A percentile compares a stretch with the other conserved stretches of the same genome.
Evolutionary conservation across 1,140 invertebrate genomes (phyloP).

Genomic region (Lerema accius): DNA sequence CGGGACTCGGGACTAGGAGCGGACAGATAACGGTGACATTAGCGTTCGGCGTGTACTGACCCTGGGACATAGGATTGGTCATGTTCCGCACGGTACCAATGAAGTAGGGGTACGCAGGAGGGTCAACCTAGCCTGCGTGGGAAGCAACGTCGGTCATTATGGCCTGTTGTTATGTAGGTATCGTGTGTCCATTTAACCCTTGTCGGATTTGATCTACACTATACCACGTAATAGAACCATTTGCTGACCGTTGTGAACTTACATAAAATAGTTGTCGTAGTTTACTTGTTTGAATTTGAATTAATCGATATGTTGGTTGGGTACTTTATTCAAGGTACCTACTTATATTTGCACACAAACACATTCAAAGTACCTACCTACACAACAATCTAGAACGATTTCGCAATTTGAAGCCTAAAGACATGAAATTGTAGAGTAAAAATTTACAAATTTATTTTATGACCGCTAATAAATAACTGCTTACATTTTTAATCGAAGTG

Average conservation of each 20-base stretch:
- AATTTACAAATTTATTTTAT: too few species aligned
- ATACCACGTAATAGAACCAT: not conserved
- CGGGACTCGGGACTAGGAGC: constrained; percentile 27
- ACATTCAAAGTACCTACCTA: too few species aligned
- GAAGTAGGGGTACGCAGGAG: constrained; percentile 40
- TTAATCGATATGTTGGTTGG: too few species aligned
- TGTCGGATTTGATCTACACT: not conserved
- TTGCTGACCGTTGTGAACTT: not conserved
- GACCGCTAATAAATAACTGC: too few species aligned
- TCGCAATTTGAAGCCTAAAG: too few species aligned
- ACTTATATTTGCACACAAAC: too few species aligned
- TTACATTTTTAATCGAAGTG: too few species aligned
- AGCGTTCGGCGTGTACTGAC: constrained; percentile 50
- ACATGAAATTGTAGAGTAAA: too few species aligned
- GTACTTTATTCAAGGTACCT: too few species aligned
- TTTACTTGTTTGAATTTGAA: too few species aligned
- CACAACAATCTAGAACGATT: too few species aligned
- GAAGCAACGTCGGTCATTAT: constrained; percentile 43
- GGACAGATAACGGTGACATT: constrained; percentile 58
- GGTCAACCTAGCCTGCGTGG: constrained; percentile 56
- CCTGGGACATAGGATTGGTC: constrained; percentile 45
- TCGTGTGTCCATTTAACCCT: not conserved
- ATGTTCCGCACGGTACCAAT: constrained; percentile 40
- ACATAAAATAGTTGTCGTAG: too few species aligned
- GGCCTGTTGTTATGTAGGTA: not conserved